Conservation (phyloP, 1,140 invertebrate genomes). For the Polypedilum vanderplanki region DNA sequence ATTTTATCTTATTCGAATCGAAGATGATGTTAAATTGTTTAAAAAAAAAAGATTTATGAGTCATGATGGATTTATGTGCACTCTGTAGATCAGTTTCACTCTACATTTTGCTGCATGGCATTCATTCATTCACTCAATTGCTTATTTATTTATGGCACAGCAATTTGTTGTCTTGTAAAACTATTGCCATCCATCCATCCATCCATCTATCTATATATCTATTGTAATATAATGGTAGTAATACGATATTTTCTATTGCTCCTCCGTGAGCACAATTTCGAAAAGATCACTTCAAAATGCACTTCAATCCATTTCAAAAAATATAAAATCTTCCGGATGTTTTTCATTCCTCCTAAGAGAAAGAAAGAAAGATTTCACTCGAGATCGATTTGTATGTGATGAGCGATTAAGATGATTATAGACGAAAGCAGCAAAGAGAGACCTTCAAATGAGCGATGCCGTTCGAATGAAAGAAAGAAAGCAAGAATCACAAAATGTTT, state of each 20-base stretch:
- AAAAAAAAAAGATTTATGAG: not conserved
- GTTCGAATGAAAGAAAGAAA: not conserved
- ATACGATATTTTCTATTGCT: not conserved
- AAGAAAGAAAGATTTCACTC: constrained; percentile 2
- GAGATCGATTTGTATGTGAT: not conserved
- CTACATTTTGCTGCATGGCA: not conserved
- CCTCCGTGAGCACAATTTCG: too few relatives aligned
- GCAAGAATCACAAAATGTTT: not conserved
- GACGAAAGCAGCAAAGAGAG: not conserved
- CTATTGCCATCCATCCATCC: not conserved
- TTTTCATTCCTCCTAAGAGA: not conserved
- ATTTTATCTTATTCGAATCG: not conserved
- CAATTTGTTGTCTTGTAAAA: constrained; percentile 4
- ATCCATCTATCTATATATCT: not conserved
- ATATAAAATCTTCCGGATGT: not conserved
- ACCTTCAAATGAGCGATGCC: not conserved
- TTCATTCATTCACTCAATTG: not conserved
- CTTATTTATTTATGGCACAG: constrained; percentile 6
- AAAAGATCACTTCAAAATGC: too few relatives aligned
- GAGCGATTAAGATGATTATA: constrained; percentile 9
- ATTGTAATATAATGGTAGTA: constrained; percentile 12
- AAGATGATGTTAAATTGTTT: not conserved
- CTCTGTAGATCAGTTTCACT: not conserved
- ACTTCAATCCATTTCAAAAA: not conserved
- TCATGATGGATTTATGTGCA: constrained; percentile 12